Evolutionary conservation across 2,113 vertebrate genomes (phyloP).

Genomic region (Mirza zaza): DNA sequence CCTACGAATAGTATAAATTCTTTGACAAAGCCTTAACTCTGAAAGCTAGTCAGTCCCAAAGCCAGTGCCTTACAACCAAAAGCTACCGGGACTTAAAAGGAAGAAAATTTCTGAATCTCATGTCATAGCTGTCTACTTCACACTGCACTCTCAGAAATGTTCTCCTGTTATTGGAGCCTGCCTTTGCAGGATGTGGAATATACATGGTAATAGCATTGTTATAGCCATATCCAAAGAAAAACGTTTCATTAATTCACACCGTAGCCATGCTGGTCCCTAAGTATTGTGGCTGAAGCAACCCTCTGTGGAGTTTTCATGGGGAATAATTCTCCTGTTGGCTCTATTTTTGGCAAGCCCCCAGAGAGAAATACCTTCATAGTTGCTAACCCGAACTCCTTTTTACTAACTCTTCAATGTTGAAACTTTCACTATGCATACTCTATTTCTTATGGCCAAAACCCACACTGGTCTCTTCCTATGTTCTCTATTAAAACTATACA

Average conservation of each 20-base stretch:
- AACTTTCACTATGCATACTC: neutral
- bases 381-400: neutral
- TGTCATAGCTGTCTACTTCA: neutral
- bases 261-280: neutral
- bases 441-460: neutral
- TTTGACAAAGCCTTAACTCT: neutral
- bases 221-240: neutral
- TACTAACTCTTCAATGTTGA: neutral
- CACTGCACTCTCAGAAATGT: neutral
- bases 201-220: neutral
- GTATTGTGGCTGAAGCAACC: neutral
- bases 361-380: neutral
- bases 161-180: neutral
- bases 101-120: neutral
- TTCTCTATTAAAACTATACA: neutral
- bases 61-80: neutral
- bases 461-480: neutral
- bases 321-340: neutral
- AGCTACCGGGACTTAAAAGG: neutral
- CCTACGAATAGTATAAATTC: neutral
- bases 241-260: neutral
- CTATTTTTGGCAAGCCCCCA: neutral
- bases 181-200: neutral
- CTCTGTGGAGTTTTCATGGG: neutral
- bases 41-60: neutral